A percentile compares a stretch with the other conserved stretches of the same genome.
Evolutionary conservation across 2,888 invertebrate genomes (phyloP).

Genomic region (Xanthorhoe designata): DNA sequence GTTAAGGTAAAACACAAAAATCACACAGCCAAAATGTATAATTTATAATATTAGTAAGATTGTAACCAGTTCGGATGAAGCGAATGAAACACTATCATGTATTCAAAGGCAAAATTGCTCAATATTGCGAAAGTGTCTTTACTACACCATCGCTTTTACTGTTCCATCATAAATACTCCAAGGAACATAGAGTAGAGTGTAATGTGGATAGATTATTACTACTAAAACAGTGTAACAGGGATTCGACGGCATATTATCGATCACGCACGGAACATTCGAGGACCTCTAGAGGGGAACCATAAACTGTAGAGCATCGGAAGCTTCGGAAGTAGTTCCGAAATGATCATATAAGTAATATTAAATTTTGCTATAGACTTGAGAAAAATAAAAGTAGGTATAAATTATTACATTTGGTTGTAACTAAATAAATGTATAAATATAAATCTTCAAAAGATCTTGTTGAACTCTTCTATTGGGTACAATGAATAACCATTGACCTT

Average conservation of each 20-base stretch:
- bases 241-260: constrained; percentile 1
- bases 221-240: neutral
- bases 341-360: neutral
- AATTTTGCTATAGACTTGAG: neutral
- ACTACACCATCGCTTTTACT: neutral
- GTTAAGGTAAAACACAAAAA: too few species aligned
- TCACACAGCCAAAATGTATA: too few species aligned
- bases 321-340: neutral
- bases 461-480: too few species aligned
- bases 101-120: too few species aligned
- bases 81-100: too few species aligned
- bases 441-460: too few species aligned
- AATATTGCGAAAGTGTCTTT: neutral
- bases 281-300: neutral
- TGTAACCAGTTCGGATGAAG: too few species aligned
- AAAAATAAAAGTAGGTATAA: too few species aligned
- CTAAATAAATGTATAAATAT: too few species aligned
- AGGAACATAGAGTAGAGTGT: neutral
- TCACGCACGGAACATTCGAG: neutral
- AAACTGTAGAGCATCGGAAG: neutral
- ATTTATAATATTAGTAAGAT: too few species aligned
- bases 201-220: neutral
- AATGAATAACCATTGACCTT: too few species aligned
- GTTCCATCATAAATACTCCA: neutral
- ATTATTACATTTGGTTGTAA: too few species aligned